Percentiles rank a stretch among this genome's conserved stretches.
phyloP scores from a whole-genome alignment of 2,797 vertebrate species.

The Gallirallus australis region DNA sequence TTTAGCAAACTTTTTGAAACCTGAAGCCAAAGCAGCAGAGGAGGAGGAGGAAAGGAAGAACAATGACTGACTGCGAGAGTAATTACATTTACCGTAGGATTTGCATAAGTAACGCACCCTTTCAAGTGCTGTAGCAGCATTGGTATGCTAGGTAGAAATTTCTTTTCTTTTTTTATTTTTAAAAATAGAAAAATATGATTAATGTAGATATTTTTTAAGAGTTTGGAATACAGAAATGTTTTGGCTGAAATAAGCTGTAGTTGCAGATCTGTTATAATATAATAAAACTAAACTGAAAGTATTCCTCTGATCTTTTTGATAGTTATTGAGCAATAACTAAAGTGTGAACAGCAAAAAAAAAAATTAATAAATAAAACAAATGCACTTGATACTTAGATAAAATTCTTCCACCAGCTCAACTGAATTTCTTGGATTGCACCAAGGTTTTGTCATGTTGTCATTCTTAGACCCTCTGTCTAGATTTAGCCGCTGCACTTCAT shows the following conservation, averaged over 20 bases:
- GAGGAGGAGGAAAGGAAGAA: neutral
- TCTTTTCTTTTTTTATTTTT: slow-evolving; percentile 51
- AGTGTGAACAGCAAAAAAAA: slow-evolving; percentile 36
- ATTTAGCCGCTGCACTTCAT: slow-evolving; percentile 38
- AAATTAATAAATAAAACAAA: neutral
- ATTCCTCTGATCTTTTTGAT: slow-evolving; percentile 63
- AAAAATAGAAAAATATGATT: slow-evolving; percentile 56
- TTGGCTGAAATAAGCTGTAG: slow-evolving; percentile 60
- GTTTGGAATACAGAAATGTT: slow-evolving; percentile 60
- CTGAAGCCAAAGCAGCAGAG: slow-evolving; percentile 77
- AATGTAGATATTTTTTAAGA: slow-evolving; percentile 71
- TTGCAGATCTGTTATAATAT: slow-evolving; percentile 70
- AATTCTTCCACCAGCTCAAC: slow-evolving; percentile 54
- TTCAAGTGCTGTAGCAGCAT: slow-evolving; percentile 58
- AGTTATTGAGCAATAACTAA: slow-evolving; percentile 69
- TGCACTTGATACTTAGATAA: slow-evolving; percentile 42
- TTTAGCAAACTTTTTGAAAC: slow-evolving; percentile 93
- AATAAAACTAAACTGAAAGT: slow-evolving; percentile 69
- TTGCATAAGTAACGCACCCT: slow-evolving; percentile 42
- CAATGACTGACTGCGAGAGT: slow-evolving; percentile 24
- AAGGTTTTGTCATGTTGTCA: neutral
- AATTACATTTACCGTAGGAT: slow-evolving; percentile 46
- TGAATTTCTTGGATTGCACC: slow-evolving; percentile 13
- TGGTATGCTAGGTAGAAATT: slow-evolving; percentile 60
- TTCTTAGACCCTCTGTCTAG: slow-evolving; percentile 27